Percentiles rank a stretch among this genome's conserved stretches.
phyloP scores from a whole-genome alignment of 2,888 invertebrate species.

The Parelbella ahira region DNA sequence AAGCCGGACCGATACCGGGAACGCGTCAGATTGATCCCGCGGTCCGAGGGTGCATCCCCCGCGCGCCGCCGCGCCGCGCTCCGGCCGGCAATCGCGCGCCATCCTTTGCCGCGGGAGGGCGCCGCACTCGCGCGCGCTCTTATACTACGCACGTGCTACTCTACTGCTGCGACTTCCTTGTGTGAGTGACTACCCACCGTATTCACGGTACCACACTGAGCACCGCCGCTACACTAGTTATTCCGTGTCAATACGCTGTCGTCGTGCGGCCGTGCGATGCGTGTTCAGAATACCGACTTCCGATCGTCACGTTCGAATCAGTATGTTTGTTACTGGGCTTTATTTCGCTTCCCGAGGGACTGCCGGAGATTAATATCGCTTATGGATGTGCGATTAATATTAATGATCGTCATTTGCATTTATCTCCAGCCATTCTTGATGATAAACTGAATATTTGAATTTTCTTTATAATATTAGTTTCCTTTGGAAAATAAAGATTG shows the following conservation, averaged over 20 bases:
- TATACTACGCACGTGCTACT: constrained; percentile 53
- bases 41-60: constrained; percentile 65
- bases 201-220: constrained; percentile 5
- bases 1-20: constrained; percentile 44
- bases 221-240: constrained; percentile 31
- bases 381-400: constrained; percentile 41
- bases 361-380: constrained; percentile 56
- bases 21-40: constrained; percentile 56
- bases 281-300: constrained; percentile 64
- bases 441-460: constrained; percentile 4
- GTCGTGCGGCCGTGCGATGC: constrained; percentile 48
- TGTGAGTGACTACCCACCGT: constrained; percentile 55
- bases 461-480: neutral
- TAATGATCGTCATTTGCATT: constrained; percentile 16
- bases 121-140: constrained; percentile 47
- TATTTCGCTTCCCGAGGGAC: constrained; percentile 60
- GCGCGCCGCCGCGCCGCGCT: constrained; percentile 47
- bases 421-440: constrained; percentile 14
- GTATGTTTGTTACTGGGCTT: constrained; percentile 69
- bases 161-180: constrained; percentile 33
- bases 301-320: constrained; percentile 58
- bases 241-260: constrained; percentile 64
- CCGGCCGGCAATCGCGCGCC: constrained; percentile 68
- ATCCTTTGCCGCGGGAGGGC: constrained; percentile 74
- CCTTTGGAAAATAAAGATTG: too few relatives aligned